Percentiles rank a stretch among this genome's conserved stretches.
Conservation (phyloP, 2,888 invertebrate genomes). For the Nomada fabriciana region DNA sequence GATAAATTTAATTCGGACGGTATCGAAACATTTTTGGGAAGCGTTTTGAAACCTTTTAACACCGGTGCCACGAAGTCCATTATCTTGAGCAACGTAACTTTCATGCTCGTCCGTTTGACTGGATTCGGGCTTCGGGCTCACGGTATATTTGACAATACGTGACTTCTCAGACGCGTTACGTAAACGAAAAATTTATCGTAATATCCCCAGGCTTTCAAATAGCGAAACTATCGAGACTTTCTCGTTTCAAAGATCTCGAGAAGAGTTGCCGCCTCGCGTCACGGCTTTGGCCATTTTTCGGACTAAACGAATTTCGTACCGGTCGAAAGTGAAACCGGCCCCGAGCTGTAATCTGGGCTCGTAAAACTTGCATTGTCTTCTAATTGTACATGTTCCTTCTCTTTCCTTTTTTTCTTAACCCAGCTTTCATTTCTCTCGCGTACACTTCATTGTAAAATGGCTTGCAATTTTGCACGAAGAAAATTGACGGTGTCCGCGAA, state of each 20-base stretch:
- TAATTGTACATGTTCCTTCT: slow-evolving; percentile 27
- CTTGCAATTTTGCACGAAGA: neutral
- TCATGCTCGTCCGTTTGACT: slow-evolving; percentile 10
- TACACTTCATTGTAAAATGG: neutral
- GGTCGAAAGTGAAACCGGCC: slow-evolving; percentile 68
- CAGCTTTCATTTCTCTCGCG: neutral
- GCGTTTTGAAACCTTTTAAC: neutral
- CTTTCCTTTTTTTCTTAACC: neutral
- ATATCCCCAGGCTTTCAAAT: slow-evolving; percentile 62
- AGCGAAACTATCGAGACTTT: slow-evolving; percentile 75
- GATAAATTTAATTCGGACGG: neutral
- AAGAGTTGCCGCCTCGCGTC: neutral
- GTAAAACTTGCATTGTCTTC: slow-evolving; percentile 46
- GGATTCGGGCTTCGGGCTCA: slow-evolving; percentile 14
- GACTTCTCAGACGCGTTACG: slow-evolving; percentile 53
- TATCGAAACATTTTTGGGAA: neutral
- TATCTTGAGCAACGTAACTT: slow-evolving; percentile 7
- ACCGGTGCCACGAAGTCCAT: neutral
- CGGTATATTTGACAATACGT: slow-evolving; percentile 51
- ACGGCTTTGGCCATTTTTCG: slow-evolving; percentile 40
- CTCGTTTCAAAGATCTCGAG: slow-evolving; percentile 69
- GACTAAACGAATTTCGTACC: slow-evolving; percentile 32
- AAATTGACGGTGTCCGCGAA: neutral
- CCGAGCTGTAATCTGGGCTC: slow-evolving; percentile 39
- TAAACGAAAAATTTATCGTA: slow-evolving; percentile 60